A percentile compares a stretch with the other conserved stretches of the same genome.
Conservation (phyloP, 2,113 vertebrate species). For the Arothron firmamentum region DNA sequence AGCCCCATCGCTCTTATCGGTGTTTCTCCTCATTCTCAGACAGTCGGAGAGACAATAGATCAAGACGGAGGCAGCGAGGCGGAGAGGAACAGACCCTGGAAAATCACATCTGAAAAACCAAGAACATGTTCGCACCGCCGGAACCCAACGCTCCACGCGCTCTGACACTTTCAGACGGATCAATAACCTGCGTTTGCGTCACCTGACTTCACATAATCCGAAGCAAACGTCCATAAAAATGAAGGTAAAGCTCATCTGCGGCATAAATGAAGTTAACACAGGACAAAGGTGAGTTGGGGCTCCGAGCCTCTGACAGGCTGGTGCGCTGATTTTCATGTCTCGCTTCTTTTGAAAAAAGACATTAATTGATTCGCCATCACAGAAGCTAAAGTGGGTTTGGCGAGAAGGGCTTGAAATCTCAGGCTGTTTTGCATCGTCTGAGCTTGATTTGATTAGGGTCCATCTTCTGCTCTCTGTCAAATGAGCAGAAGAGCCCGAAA, state of each 20-base stretch:
- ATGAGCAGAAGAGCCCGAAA: constrained; percentile 47
- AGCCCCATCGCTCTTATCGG: constrained; percentile 40
- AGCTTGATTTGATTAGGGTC: constrained; percentile 58
- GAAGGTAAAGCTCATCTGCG: no score
- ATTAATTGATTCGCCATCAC: no score
- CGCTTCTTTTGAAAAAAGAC: no score
- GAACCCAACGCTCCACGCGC: constrained; percentile 5
- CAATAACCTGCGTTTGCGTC: background rate
- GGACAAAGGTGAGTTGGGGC: no score
- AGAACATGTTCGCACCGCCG: constrained; percentile 51
- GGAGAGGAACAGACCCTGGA: constrained; percentile 49
- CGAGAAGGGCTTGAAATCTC: no score
- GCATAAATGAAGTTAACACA: no score
- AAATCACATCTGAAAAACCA: constrained; percentile 24
- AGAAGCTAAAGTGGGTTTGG: no score
- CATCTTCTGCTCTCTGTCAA: constrained; percentile 28
- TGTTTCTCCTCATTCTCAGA: constrained; percentile 42
- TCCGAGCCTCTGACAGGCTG: no score
- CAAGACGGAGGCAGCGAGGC: constrained; percentile 44
- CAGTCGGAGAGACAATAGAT: constrained; percentile 54
- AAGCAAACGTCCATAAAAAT: no score
- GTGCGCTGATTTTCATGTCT: no score
- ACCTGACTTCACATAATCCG: no score
- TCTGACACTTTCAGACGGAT: background rate
- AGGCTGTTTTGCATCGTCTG: background rate